Base-by-base conservation (phyloP, 2,797 vertebrate species). In the Tenualosa thibaudeaui region DNA sequence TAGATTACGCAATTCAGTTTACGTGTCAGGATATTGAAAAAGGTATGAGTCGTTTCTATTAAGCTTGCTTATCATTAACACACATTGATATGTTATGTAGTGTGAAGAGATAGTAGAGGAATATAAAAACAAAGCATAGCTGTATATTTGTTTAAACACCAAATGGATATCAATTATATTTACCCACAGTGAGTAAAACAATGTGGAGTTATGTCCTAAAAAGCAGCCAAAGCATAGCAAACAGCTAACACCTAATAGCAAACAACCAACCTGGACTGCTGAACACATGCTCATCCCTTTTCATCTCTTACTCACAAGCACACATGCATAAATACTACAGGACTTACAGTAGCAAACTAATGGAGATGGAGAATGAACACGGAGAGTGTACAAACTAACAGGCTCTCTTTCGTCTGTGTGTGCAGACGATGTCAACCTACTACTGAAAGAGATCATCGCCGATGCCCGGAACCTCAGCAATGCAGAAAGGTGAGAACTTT, bases 381-480 rank as follows among this genome's bases (percentile, higher is more conserved):
- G 54, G 17, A 56, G 54, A 56, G 3, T 22, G 19, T 56, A 5
- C 65, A 37, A 75, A 40, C 68, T 19, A 43, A 17, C 15, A 17
- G 68, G 3, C 5, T 8, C 37, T 5, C 37, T 13, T 71, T 19
- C n/a, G 37, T 56, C 19, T 82, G 19, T 85, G 5, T 85, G 49
- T 83, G 0, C 92, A 96, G 96, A 96, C 3, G 95, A 96, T 0
- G 96, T 96, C n/a, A 96, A 96, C 0, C 95, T 96, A 6, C 93
- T 96, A 91, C 94, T 96, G 15, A 95, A 96, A 88, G 96, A 96
- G 90, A 96, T 96, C 89, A 96, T 96, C 86, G 95, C 95, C 0
- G 96, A 96, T 86, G 96, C 96, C 40, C 90, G 96, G 84, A 96
- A 95, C 87, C 95, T 96, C 89, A 96, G 95, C 93, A 96, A 96